phyloP scores from a whole-genome alignment of 2,888 invertebrate genomes.

The Bombylius discolor region DNA sequence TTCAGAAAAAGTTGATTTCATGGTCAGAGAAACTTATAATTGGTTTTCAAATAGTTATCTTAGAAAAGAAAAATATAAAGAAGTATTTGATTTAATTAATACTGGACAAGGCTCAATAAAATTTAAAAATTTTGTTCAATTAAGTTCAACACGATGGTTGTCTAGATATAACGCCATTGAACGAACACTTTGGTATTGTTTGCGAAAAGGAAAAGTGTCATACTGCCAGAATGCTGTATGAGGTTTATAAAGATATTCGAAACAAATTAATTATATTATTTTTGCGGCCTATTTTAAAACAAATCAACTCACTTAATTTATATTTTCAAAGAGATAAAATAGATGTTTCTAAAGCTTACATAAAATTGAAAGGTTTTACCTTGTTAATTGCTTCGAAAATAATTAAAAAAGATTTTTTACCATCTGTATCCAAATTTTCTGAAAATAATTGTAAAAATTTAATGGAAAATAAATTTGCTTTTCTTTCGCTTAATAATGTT shows the following conservation, averaged over 20 bases:
- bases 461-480: no score
- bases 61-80: not conserved
- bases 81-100: not conserved
- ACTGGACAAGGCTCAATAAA: not conserved
- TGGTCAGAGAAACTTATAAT: no score
- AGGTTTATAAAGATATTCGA: not conserved
- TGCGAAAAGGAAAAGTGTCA: not conserved
- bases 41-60: no score
- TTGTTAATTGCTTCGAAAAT: not conserved
- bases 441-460: no score
- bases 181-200: not conserved
- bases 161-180: not conserved
- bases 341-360: not conserved
- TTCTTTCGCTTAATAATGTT: no score
- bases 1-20: no score
- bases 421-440: no score
- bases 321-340: not conserved
- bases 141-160: not conserved
- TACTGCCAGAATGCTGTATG: not conserved
- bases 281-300: not conserved
- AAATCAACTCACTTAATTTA: not conserved
- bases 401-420: not conserved
- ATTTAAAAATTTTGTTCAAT: not conserved
- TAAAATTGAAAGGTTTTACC: not conserved
- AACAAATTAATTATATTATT: not conserved